Base-by-base conservation (phyloP, 2,888 invertebrate species). In the Platynereis dumerilii region DNA sequence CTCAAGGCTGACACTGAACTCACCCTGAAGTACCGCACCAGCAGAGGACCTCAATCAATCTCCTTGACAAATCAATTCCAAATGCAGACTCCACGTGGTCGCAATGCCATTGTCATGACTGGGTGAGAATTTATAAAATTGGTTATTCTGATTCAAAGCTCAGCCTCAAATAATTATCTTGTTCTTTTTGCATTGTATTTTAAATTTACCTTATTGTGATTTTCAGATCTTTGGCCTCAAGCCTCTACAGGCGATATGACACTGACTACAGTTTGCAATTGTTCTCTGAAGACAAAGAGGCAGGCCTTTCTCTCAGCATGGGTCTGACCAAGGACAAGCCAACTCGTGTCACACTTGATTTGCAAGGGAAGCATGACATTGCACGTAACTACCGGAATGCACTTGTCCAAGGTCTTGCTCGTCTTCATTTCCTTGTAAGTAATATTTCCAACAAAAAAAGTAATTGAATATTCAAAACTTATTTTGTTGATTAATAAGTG, bases 281-380 rank as follows among this genome's bases (percentile, higher is more conserved):
- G 48, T 20, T 22, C n/a, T 20, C n/a, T n/a, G 48, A 48, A 7
- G 22, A n/a, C 5, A 22, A 22, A n/a, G 22, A 22, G 7, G 22
- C 22, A 5, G 20, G 48, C 48, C 22, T 20, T 48, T 5, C 48
- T 22, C 22, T n/a, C 20, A 22, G 22, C n/a, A 22, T n/a, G n/a
- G 48, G 48, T 10, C 48, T 48, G 48, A 20, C 48, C n/a, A 48
- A 48, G n/a, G 48, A 48, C 48, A 48, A 48, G n/a, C 22, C 48
- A n/a, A 48, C n/a, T 10, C n/a, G 48, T 7, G 17, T 48, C 22
- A 48, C 48, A 12, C n/a, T 22, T 22, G 22, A n/a, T n/a, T 7
- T 48, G 10, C 20, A n/a, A 20, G 48, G 48, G 17, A 48, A n/a
- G 7, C 17, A 48, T 48, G 48, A 48, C 48, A 48, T 48, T 48